phyloP scores from a whole-genome alignment of 1,140 invertebrate genomes.

The Oreohelix idahoensis region DNA sequence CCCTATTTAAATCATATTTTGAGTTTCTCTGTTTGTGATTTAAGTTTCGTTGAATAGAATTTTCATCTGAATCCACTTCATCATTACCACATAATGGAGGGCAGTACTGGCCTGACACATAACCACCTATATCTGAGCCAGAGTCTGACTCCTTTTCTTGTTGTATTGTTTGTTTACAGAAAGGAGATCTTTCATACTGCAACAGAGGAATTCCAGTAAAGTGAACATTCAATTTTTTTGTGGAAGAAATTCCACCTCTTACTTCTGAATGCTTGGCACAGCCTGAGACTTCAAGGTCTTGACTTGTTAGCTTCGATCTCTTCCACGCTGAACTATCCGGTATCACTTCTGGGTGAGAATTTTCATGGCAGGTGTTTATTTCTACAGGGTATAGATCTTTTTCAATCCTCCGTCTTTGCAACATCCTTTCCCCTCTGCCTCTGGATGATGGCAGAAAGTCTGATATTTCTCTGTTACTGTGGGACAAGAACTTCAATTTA shows the following conservation, averaged over 20 bases:
- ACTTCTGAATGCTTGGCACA: neutral
- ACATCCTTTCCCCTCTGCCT: neutral
- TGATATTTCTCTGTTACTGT: neutral
- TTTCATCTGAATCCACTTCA: neutral
- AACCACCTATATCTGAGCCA: neutral
- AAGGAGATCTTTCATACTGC: neutral
- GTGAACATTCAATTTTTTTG: constrained; percentile 35
- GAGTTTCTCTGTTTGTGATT: neutral
- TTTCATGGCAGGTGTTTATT: neutral
- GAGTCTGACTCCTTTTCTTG: neutral
- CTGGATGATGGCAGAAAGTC: neutral
- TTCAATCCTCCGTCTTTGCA: neutral
- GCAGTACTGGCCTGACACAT: constrained; percentile 27
- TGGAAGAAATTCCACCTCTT: neutral
- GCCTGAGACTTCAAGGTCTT: neutral
- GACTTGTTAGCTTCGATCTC: neutral
- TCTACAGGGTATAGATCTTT: neutral
- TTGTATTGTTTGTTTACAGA: neutral
- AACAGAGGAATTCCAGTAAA: neutral
- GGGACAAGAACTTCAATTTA: neutral
- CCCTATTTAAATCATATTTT: constrained; percentile 13
- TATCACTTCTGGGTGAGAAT: neutral
- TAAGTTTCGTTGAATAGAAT: constrained; percentile 9
- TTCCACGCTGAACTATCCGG: neutral
- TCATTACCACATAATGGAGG: constrained; percentile 20